phyloP scores from a whole-genome alignment of 2,113 vertebrate genomes.

The Tragelaphus strepsiceros region DNA sequence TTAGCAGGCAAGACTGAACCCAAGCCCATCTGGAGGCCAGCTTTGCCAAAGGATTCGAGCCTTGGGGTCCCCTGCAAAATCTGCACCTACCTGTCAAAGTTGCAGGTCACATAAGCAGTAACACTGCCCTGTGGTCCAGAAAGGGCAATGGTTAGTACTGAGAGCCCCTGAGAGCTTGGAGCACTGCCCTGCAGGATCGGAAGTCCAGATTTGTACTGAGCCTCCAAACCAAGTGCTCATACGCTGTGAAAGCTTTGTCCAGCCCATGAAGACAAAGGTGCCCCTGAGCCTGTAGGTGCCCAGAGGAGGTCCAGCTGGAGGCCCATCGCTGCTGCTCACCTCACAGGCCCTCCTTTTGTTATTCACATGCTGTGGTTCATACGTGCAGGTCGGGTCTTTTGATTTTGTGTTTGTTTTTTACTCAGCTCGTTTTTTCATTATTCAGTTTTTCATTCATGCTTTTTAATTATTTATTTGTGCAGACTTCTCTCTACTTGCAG shows the following conservation, averaged over 20 bases:
- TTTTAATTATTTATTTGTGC: background rate
- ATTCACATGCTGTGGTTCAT: background rate
- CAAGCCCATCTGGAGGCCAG: background rate
- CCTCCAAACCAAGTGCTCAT: background rate
- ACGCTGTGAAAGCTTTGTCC: background rate
- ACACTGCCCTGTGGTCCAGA: background rate
- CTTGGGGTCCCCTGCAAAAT: background rate
- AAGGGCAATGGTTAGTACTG: background rate
- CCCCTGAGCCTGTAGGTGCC: background rate
- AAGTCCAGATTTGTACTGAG: background rate
- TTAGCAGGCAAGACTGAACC: background rate
- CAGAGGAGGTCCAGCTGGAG: background rate
- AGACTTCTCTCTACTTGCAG: background rate
- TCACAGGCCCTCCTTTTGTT: background rate
- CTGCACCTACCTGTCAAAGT: background rate
- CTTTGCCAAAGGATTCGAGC: background rate
- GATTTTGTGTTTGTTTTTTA: background rate
- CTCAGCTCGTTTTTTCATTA: background rate
- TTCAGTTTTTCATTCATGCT: background rate
- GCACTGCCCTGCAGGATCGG: background rate
- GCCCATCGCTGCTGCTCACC: background rate
- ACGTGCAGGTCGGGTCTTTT: background rate
- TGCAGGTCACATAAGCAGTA: background rate
- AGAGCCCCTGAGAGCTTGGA: background rate
- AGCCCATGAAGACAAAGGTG: background rate